phyloP scores from a whole-genome alignment of 2,797 vertebrate genomes.

The Sebastes baramenuke region DNA sequence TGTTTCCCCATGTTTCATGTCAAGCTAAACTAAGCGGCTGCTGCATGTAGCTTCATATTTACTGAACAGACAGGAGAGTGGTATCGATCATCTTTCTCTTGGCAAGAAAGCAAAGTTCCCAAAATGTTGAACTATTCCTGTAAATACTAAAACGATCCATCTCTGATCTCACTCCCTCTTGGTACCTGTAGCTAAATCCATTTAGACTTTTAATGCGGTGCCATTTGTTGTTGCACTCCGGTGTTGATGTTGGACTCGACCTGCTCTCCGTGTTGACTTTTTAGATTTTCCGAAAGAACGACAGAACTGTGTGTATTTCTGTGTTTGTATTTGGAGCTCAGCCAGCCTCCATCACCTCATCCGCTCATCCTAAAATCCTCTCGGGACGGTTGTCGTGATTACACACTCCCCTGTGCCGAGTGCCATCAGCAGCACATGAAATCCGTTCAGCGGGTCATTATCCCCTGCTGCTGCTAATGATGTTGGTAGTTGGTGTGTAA shows the following conservation, averaged over 20 bases:
- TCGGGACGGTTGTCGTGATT: constrained; percentile 51
- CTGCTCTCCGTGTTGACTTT: not conserved
- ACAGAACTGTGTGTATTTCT: not conserved
- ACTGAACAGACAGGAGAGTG: not conserved
- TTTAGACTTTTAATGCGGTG: not conserved
- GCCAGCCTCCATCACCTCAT: constrained; percentile 33
- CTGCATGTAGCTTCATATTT: not conserved
- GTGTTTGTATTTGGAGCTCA: constrained; percentile 19
- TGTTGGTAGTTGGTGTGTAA: constrained; percentile 63
- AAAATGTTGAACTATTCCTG: not conserved
- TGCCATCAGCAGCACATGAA: constrained; percentile 57
- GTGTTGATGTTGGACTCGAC: not conserved
- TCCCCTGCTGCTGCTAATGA: constrained; percentile 61
- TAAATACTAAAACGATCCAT: not conserved
- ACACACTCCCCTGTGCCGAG: constrained; percentile 34
- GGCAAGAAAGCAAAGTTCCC: not conserved
- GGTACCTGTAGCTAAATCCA: not conserved
- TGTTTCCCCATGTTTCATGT: not conserved
- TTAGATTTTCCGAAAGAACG: not conserved
- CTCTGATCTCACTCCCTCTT: not conserved
- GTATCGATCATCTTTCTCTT: not conserved
- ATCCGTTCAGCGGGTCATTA: constrained; percentile 64
- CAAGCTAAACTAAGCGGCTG: not conserved
- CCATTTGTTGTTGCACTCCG: not conserved
- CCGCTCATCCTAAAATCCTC: constrained; percentile 45